These are phyloP conservation scores for Scopus umbretta DNA, from an alignment of 2,113 vertebrate genomes.

Conservation along the genomic window DNA sequence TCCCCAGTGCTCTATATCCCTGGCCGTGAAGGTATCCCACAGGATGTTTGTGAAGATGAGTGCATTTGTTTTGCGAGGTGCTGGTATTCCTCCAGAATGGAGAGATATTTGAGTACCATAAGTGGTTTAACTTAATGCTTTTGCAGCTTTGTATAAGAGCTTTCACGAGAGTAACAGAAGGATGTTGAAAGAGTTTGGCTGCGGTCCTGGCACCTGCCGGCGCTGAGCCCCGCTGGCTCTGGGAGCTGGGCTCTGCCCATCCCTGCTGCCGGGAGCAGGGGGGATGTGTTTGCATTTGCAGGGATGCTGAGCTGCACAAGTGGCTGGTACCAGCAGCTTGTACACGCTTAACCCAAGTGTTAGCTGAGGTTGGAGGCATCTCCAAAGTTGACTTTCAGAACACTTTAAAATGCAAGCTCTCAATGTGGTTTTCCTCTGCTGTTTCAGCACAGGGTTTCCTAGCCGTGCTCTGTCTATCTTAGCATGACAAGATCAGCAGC, in stretches of 20 bases:
- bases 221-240: not conserved
- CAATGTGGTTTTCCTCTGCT: not conserved
- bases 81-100: not conserved
- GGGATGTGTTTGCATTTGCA: not conserved
- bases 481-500: not conserved
- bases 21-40: rapidly evolving
- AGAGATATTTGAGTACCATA: not conserved
- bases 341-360: not conserved
- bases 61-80: rapidly evolving
- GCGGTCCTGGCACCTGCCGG: not conserved
- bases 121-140: not conserved
- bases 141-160: not conserved
- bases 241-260: not conserved
- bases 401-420: not conserved
- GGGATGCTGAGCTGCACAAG: not conserved
- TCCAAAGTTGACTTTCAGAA: not conserved
- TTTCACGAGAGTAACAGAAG: not conserved
- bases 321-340: not conserved
- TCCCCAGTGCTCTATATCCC: not conserved
- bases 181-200: not conserved
- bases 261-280: not conserved
- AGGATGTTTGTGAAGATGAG: not conserved
- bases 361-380: not conserved
- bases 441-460: not conserved
- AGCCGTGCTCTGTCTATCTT: not conserved